Percentiles rank a stretch among this genome's conserved stretches.
Conservation (phyloP, 2,113 vertebrate genomes). For the Rhodinocichla rosea region DNA sequence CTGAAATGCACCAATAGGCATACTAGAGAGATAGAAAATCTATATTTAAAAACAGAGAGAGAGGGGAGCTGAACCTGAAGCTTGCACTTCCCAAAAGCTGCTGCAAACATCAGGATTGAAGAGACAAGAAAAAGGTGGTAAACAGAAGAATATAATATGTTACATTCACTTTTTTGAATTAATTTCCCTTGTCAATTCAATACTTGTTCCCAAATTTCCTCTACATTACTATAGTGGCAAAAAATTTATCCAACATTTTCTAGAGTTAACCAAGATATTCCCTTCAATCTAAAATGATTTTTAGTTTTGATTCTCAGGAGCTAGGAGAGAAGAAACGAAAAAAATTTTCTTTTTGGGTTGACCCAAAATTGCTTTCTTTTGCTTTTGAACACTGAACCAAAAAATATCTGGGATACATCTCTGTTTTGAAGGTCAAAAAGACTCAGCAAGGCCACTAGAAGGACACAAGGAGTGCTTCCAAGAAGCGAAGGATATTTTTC, state of each 20-base stretch:
- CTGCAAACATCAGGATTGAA: not conserved
- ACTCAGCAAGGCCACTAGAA: not conserved
- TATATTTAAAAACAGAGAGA: constrained; percentile 14
- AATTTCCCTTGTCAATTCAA: not conserved
- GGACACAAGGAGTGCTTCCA: not conserved
- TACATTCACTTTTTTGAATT: not conserved
- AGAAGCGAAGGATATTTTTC: not conserved
- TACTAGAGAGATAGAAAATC: constrained; percentile 7
- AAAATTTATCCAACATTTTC: not conserved
- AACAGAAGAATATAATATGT: not conserved
- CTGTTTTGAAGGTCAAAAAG: constrained; percentile 10
- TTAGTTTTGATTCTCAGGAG: not conserved
- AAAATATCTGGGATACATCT: not conserved
- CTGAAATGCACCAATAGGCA: constrained; percentile 18
- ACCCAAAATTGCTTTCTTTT: not conserved
- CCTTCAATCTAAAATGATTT: not conserved
- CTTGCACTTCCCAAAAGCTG: not conserved
- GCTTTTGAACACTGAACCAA: not conserved
- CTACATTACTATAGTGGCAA: not conserved
- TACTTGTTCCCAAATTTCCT: not conserved
- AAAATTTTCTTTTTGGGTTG: not conserved
- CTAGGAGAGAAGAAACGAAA: not conserved
- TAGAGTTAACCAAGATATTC: not conserved
- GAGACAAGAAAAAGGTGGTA: not conserved
- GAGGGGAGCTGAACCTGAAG: not conserved